These are phyloP conservation scores for Neotoxoptera formosana DNA, from an alignment of 1,140 invertebrate species.

Conservation along the genomic window DNA sequence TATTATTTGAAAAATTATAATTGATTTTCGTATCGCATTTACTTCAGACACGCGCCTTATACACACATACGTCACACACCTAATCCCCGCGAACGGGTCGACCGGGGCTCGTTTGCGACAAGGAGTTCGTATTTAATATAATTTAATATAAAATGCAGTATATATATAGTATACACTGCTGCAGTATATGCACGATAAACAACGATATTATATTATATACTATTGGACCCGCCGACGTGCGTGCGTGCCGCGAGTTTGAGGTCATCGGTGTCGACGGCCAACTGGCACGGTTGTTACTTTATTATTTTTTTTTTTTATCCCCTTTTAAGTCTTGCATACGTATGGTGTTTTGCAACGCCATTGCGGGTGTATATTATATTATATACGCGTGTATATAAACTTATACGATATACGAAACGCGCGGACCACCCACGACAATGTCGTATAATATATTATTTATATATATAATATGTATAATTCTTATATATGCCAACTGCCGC, in stretches of 20 bases:
- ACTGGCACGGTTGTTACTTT: conserved; percentile 50
- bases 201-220: conserved; percentile 1
- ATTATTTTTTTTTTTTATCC: conserved; percentile 30
- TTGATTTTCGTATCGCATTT: background rate
- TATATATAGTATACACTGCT: background rate
- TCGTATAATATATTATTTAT: conserved; percentile 2
- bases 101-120: too few relatives aligned
- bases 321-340: conserved; percentile 40
- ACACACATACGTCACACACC: background rate
- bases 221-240: background rate
- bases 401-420: background rate
- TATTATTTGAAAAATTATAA: background rate
- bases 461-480: background rate
- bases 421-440: conserved; percentile 30
- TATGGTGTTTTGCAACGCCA: conserved; percentile 37
- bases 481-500: background rate
- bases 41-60: too few relatives aligned
- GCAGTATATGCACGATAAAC: background rate
- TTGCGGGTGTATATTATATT: background rate
- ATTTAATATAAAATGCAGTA: background rate
- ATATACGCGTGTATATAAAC: background rate
- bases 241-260: conserved; percentile 32
- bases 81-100: background rate
- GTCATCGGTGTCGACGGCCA: conserved; percentile 54
- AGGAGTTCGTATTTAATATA: background rate